Evolutionary conservation across 2,888 invertebrate species (phyloP), one percentile per base, ranked within the genome.

Genomic region (Cosmia pyralina): DNA sequence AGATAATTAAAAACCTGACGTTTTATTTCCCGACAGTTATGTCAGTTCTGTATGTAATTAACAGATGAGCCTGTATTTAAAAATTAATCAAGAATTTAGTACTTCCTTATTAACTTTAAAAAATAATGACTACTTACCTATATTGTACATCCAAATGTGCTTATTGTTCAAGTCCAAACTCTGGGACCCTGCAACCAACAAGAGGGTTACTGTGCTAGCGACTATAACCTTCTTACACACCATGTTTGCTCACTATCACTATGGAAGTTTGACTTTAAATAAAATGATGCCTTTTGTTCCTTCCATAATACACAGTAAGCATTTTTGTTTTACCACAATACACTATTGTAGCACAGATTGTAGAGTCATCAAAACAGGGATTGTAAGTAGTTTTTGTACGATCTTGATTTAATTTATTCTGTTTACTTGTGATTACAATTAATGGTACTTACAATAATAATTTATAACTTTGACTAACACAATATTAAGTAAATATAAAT

Each of bases 151-250:
- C 89, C 88, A 91, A 65, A 85, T 81, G 11, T 85, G 68, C 38
- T 85, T 87, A 70, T 91, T 86, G 28, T 85, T 85, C 0, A 88
- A 55, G 52, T 75, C 74, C 28, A 90, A 68, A 5, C 81, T 85
- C 48, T 87, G 83, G 0, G 89, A 88, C 0, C 89, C 92, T 93
- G 84, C 8, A 87, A 89, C 15, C 50, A 74, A 72, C 64, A 76
- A 57, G 68, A 65, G 46, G 0, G 70, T n/a, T 38, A 64, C 7
- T 72, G 41, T 69, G 52, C 44, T 11, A 46, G 22, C n/a, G 1
- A 22, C 38, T 0, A 55, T 72, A 48, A 57, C 8, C 19, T 13
- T 65, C 46, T n/a, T 69, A 48, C 8, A 46, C 65, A 52, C 57
- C 75, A 85, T 83, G 38, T 65, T 67, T 10, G 19, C 10, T 60